A percentile compares a stretch with the other conserved stretches of the same genome.
phyloP scores from a whole-genome alignment of 2,888 invertebrate species.

The Abrostola tripartita region DNA sequence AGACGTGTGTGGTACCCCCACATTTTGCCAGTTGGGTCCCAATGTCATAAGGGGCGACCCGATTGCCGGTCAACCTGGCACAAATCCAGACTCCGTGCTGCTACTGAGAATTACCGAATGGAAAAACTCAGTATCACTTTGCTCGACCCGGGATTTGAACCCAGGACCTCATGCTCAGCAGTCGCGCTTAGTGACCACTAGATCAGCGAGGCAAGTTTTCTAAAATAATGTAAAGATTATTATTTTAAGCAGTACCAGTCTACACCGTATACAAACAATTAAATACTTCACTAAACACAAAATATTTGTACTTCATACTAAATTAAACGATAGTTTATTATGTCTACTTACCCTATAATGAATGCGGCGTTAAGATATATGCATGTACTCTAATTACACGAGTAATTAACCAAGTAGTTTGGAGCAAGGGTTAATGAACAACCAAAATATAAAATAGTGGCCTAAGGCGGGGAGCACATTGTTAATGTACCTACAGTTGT shows the following conservation, averaged over 20 bases:
- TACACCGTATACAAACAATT: background rate
- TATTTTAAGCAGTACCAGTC: background rate
- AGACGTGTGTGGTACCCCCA: too few species aligned
- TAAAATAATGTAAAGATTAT: background rate
- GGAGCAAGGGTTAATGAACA: conserved; percentile 34
- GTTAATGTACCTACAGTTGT: background rate
- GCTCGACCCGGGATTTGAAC: too few species aligned
- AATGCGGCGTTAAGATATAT: conserved; percentile 37
- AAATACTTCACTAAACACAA: background rate
- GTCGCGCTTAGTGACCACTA: too few species aligned
- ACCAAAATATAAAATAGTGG: conserved; percentile 33
- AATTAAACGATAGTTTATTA: conserved; percentile 26
- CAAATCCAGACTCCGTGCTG: too few species aligned
- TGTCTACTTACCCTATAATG: conserved; percentile 34
- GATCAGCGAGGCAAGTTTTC: background rate
- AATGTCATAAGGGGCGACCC: too few species aligned
- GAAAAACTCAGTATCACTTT: too few species aligned
- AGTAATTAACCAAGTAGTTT: conserved; percentile 48
- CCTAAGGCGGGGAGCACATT: conserved; percentile 20
- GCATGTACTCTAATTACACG: conserved; percentile 48
- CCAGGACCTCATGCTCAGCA: too few species aligned
- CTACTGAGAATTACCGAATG: too few species aligned
- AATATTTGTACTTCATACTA: conserved; percentile 4
- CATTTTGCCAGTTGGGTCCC: too few species aligned
- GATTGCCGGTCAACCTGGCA: too few species aligned